Conservation (phyloP, 2,113 vertebrate species). For the Takifugu bimaculatus region DNA sequence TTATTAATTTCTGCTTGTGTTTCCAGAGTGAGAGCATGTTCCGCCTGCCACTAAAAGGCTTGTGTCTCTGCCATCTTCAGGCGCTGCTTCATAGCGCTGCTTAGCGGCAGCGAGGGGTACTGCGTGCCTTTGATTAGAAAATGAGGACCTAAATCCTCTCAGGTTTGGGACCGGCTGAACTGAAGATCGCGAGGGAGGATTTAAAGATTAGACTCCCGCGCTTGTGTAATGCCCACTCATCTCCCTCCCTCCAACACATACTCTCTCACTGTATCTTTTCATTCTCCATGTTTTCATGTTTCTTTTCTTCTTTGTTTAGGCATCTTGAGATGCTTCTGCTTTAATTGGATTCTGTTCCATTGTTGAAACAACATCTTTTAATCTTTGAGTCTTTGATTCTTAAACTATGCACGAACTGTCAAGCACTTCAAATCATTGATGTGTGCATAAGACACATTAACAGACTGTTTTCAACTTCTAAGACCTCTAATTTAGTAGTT, state of each 20-base stretch:
- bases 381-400: neutral
- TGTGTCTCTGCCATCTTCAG: neutral
- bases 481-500: neutral
- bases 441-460: neutral
- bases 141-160: slow-evolving; percentile 67
- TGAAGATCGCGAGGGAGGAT: slow-evolving; percentile 72
- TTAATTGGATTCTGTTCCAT: neutral
- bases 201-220: slow-evolving; percentile 75
- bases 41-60: too few species aligned
- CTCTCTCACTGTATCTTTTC: slow-evolving; percentile 41
- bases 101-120: slow-evolving; percentile 35
- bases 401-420: neutral
- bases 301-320: slow-evolving; percentile 21
- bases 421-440: neutral
- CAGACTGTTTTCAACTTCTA: neutral
- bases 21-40: neutral
- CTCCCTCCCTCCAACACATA: slow-evolving; percentile 62
- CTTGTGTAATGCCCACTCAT: slow-evolving; percentile 75
- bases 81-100: slow-evolving; percentile 41
- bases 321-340: slow-evolving; percentile 1
- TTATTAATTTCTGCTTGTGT: slow-evolving; percentile 11
- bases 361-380: neutral
- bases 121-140: slow-evolving; percentile 66
- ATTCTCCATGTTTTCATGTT: slow-evolving; percentile 26
- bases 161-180: slow-evolving; percentile 68